phyloP scores from a whole-genome alignment of 2,113 vertebrate genomes.

The Vicugna pacos region DNA sequence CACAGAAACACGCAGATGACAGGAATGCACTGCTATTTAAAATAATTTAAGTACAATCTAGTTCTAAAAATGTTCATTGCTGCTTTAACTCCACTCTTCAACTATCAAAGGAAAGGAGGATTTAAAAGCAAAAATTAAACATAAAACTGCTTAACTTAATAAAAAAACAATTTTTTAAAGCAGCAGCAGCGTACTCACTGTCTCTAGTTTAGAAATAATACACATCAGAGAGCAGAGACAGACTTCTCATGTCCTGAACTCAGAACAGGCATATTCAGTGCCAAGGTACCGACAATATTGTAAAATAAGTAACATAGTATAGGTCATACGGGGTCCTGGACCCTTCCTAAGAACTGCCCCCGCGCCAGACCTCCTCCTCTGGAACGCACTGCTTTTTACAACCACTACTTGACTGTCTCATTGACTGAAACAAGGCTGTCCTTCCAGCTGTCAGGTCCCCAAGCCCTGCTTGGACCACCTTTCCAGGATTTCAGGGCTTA shows the following conservation, averaged over 20 bases:
- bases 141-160: not conserved
- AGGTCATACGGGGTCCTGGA: not conserved
- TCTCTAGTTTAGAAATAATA: not conserved
- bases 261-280: not conserved
- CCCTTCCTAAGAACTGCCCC: not conserved
- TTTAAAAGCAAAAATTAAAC: not conserved
- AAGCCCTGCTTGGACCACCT: not conserved
- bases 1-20: not conserved
- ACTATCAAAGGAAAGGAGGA: not conserved
- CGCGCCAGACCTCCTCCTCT: not conserved
- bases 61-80: constrained; percentile 30
- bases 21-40: constrained; percentile 26
- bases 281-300: not conserved
- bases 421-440: not conserved
- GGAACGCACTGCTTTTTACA: not conserved
- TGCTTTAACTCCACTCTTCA: not conserved
- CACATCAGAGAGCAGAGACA: not conserved
- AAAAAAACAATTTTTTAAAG: not conserved
- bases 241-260: not conserved
- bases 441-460: not conserved
- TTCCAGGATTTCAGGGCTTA: accelerated
- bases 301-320: not conserved
- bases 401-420: not conserved
- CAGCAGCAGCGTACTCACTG: not conserved
- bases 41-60: constrained; percentile 13